These are phyloP conservation scores for Lordiphosa fenestrarum DNA, from an alignment of 2,888 invertebrate genomes.

Conservation along the genomic window DNA sequence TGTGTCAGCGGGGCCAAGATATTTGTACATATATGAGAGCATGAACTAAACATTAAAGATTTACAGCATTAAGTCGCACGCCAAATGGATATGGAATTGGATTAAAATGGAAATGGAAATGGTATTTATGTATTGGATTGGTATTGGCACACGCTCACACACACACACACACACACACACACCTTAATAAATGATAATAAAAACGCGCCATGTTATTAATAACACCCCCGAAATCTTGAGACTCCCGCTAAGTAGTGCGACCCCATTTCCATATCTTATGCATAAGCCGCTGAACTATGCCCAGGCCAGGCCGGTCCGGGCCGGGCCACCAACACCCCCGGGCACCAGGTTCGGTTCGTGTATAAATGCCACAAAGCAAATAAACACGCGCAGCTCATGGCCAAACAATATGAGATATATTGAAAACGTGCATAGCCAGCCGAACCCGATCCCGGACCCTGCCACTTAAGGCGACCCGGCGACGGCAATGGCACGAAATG, in stretches of 20 bases:
- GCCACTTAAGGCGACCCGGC: conserved; percentile 62
- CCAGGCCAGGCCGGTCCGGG: no score
- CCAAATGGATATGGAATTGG: conserved; percentile 20
- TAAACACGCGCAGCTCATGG: conserved; percentile 66
- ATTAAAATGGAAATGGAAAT: conserved; percentile 16
- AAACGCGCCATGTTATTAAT: conserved; percentile 61
- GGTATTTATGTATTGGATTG: conserved; percentile 1
- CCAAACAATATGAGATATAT: conserved; percentile 71
- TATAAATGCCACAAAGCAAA: conserved; percentile 66
- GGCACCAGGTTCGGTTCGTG: conserved; percentile 25
- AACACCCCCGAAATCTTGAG: conserved; percentile 35
- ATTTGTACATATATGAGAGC: conserved; percentile 4
- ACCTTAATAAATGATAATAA: conserved; percentile 64
- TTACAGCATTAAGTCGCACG: conserved; percentile 37
- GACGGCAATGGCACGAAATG: conserved; percentile 41
- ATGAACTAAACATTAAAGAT: conserved; percentile 59
- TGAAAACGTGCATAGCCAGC: conserved; percentile 63
- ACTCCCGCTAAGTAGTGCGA: conserved; percentile 45
- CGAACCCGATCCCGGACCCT: conserved; percentile 8
- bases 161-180: conserved; percentile 37
- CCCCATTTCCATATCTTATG: conserved; percentile 65
- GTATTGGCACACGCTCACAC: not conserved
- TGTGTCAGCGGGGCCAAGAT: conserved; percentile 23
- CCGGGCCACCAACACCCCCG: not conserved
- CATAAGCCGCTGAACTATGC: conserved; percentile 53